Evolutionary conservation across 2,888 invertebrate genomes (phyloP).

Genomic region (Micoletzkya japonica): DNA sequence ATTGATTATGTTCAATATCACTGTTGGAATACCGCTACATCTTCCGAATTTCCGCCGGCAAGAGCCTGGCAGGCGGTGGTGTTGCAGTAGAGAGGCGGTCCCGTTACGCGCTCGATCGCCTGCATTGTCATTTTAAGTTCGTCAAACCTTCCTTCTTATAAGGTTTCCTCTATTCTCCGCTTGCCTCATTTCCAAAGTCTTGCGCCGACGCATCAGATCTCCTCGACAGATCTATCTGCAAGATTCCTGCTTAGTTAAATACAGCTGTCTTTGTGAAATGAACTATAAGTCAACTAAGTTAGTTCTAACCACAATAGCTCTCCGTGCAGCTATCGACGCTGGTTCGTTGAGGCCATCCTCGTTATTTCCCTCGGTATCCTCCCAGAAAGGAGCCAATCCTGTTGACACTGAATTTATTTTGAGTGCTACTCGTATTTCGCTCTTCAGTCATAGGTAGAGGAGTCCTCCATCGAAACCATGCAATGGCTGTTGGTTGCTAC

Average conservation of each 20-base stretch:
- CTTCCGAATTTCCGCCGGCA: not conserved
- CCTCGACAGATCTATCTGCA: not conserved
- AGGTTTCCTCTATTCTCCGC: too few species aligned
- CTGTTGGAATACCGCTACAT: not conserved
- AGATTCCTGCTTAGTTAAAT: not conserved
- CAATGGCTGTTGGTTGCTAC: too few species aligned
- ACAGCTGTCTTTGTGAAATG: not conserved
- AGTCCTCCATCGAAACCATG: too few species aligned
- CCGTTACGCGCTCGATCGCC: not conserved
- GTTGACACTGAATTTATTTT: not conserved
- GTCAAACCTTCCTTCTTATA: too few species aligned
- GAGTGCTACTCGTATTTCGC: too few species aligned
- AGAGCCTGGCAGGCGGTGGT: not conserved
- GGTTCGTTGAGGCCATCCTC: not conserved
- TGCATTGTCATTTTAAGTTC: too few species aligned
- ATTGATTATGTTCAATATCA: not conserved
- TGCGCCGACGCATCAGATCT: not conserved
- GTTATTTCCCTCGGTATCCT: not conserved
- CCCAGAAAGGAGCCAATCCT: not conserved
- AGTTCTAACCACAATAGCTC: not conserved
- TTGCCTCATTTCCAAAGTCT: too few species aligned
- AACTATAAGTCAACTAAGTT: not conserved
- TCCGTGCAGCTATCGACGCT: not conserved
- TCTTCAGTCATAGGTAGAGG: too few species aligned
- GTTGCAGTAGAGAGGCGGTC: slow-evolving; percentile 23